Base-by-base conservation (phyloP, 1,140 invertebrate genomes). In the Panagrolaimus sp. region DNA sequence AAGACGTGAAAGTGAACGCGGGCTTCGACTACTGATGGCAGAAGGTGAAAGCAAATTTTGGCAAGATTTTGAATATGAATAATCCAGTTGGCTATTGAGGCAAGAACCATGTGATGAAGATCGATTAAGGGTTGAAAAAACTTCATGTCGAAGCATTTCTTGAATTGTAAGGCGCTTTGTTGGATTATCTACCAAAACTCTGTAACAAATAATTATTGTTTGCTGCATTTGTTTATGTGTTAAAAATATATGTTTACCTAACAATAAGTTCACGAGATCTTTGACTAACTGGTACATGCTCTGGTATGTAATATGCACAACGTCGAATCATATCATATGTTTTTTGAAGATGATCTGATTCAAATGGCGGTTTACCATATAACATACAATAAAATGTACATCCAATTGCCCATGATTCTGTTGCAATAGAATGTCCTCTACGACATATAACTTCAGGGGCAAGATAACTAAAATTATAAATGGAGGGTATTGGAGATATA, bases 391-490 rank as follows among this genome's bases (percentile, higher is more conserved):
- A 98, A 53, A 97, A 84, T 87, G 96, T 90, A 82, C 92, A 93
- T 9, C 94, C 94, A n/a, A 97, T 85, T 43, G 92, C 90, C 94
- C 94, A 98, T 7, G 96, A 91, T 88, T 98, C 94, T 38, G 91
- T 89, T 83, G 93, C 91, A 46, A 94, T 85, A 42, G 93, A 93
- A 86, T 98, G 93, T 0, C 91, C 89, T 71, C 89, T 88, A 78
- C 91, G 87, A 16, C 89, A 91, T 13, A 57, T 57, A 20, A 57
- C 51, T 27, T 57, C 51, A 20, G 51, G 51, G 9, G 51, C 51
- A 20, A 57, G 27, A 57, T 57, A 57, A 27, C 31, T 38, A 38
- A 38, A 38, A 38, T 38, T 38, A 38, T 38, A 38, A 7, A 38
- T 38, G 2, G 31, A 38, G 31, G 7, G 31, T 38, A 38, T 38